Evolutionary conservation across 1,140 invertebrate species (phyloP).

Genomic region (Sitophilus oryzae): DNA sequence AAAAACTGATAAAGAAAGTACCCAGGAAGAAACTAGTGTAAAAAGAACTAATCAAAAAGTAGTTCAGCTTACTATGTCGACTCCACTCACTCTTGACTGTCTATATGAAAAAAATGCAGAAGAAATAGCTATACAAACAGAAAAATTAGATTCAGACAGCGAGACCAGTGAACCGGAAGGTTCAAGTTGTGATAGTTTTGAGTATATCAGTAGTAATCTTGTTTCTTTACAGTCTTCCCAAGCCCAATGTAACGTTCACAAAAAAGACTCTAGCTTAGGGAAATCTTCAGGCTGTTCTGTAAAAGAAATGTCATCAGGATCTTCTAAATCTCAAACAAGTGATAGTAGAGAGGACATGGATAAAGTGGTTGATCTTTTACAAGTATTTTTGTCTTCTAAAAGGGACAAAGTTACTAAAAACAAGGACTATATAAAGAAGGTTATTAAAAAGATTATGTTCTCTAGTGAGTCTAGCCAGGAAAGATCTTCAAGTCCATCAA

Average conservation of each 20-base stretch:
- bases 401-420: background rate
- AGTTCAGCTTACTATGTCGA: background rate
- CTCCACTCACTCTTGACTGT: background rate
- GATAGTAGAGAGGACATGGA: background rate
- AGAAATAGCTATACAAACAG: background rate
- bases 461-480: background rate
- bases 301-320: no score
- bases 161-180: background rate
- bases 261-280: no score
- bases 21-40: background rate
- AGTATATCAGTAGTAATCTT: background rate
- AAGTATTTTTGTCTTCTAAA: background rate
- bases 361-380: background rate
- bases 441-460: background rate
- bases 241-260: no score
- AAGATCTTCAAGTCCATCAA: background rate
- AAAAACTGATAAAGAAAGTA: background rate
- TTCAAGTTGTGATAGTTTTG: background rate
- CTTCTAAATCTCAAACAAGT: no score
- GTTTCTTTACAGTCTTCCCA: background rate
- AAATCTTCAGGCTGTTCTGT: no score
- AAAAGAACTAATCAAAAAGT: background rate
- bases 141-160: background rate
- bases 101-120: background rate
- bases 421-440: background rate